Conservation (phyloP, 2,797 vertebrate genomes). For the Sebastes iracundus region DNA sequence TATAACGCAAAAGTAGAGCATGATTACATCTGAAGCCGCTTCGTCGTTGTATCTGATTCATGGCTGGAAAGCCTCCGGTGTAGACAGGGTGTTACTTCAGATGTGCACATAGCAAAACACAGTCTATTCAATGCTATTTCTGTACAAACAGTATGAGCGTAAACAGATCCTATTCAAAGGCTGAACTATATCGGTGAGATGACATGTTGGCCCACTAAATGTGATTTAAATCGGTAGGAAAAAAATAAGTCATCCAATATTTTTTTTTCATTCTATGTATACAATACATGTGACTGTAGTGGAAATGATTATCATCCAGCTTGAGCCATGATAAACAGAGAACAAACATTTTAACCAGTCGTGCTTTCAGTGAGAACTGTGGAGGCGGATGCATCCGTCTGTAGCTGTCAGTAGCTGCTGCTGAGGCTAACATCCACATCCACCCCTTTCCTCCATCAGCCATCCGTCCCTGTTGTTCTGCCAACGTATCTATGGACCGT, state of each 20-base stretch:
- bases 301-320: neutral
- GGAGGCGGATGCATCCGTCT: conserved; percentile 11
- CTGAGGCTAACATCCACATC: neutral
- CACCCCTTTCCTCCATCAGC: neutral
- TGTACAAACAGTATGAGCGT: neutral
- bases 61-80: neutral
- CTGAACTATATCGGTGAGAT: neutral
- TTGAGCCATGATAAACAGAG: neutral
- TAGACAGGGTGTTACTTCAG: neutral
- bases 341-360: neutral
- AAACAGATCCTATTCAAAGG: neutral
- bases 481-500: neutral
- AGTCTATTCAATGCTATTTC: neutral
- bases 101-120: neutral
- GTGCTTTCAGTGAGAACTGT: neutral
- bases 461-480: neutral
- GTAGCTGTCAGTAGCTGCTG: neutral
- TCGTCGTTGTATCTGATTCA: neutral
- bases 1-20: neutral
- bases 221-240: neutral
- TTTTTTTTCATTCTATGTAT: neutral
- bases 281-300: neutral
- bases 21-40: neutral
- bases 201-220: neutral
- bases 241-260: neutral